Evolutionary conservation across 2,888 invertebrate genomes (phyloP).

Genomic region (Eupithecia subfuscata): DNA sequence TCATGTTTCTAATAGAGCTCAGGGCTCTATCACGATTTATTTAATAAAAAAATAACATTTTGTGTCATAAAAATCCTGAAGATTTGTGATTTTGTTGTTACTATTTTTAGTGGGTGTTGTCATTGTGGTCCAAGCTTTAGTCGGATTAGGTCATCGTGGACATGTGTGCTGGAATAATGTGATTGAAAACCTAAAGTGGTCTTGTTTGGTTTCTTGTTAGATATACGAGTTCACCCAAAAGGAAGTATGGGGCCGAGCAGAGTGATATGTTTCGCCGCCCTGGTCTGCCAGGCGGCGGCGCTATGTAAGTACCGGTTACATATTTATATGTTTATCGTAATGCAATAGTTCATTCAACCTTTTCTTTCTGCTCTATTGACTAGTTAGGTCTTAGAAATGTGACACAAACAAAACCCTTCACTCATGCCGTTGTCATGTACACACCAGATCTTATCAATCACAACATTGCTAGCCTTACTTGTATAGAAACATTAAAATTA

Average conservation of each 20-base stretch:
- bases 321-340: slow-evolving; percentile 38
- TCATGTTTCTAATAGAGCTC: slow-evolving; percentile 52
- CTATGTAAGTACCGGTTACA: slow-evolving; percentile 67
- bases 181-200: slow-evolving; percentile 66
- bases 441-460: not conserved
- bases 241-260: slow-evolving; percentile 73
- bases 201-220: slow-evolving; percentile 77
- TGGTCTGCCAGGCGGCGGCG: slow-evolving; percentile 70
- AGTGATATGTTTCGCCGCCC: slow-evolving; percentile 70
- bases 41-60: slow-evolving; percentile 52
- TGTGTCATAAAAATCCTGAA: slow-evolving; percentile 60
- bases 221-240: slow-evolving; percentile 72
- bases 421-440: not conserved
- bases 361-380: slow-evolving; percentile 40
- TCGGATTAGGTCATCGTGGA: slow-evolving; percentile 83
- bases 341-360: slow-evolving; percentile 57
- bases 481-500: not conserved
- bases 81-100: slow-evolving; percentile 74
- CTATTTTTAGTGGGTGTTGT: slow-evolving; percentile 86
- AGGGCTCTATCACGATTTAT: slow-evolving; percentile 49
- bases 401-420: slow-evolving; percentile 3
- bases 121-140: slow-evolving; percentile 75
- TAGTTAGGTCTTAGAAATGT: not conserved
- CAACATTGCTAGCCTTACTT: not conserved
- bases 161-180: slow-evolving; percentile 80